Evolutionary conservation across 2,113 vertebrate genomes (phyloP).

Genomic region (Calypte anna): DNA sequence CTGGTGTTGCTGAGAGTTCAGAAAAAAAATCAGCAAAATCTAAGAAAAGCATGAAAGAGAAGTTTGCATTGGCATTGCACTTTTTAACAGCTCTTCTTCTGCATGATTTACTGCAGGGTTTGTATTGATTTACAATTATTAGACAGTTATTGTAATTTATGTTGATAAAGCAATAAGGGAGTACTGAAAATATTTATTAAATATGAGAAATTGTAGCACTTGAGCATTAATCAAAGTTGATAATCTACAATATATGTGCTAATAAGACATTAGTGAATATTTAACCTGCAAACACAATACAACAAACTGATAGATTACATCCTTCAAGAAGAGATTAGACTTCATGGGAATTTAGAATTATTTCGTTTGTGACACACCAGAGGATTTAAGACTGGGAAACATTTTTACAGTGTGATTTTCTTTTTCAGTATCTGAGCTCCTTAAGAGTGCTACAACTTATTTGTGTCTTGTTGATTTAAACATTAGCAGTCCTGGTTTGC

Average conservation of each 20-base stretch:
- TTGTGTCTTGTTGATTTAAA: constrained; percentile 10
- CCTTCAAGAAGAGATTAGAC: neutral
- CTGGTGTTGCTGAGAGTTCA: neutral
- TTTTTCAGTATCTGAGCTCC: neutral
- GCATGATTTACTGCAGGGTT: constrained; percentile 52
- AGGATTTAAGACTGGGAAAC: neutral
- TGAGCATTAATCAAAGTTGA: constrained; percentile 34
- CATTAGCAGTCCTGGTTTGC: neutral
- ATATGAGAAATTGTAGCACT: neutral
- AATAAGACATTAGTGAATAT: constrained; percentile 50
- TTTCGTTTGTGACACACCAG: neutral
- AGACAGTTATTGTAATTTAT: constrained; percentile 63
- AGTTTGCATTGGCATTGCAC: neutral
- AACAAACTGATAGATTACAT: constrained; percentile 14
- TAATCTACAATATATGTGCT: neutral
- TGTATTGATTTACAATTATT: constrained; percentile 64
- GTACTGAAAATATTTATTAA: constrained; percentile 55
- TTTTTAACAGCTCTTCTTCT: constrained; percentile 39
- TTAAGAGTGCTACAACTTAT: neutral
- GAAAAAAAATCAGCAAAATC: neutral
- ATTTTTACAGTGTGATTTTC: neutral
- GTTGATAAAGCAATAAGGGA: constrained; percentile 58
- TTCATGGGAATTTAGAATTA: constrained; percentile 3
- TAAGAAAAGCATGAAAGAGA: neutral
- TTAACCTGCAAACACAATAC: constrained; percentile 27